These are phyloP conservation scores for Temnothorax unifasciatus DNA, from an alignment of 2,888 invertebrate species.

Conservation along the genomic window DNA sequence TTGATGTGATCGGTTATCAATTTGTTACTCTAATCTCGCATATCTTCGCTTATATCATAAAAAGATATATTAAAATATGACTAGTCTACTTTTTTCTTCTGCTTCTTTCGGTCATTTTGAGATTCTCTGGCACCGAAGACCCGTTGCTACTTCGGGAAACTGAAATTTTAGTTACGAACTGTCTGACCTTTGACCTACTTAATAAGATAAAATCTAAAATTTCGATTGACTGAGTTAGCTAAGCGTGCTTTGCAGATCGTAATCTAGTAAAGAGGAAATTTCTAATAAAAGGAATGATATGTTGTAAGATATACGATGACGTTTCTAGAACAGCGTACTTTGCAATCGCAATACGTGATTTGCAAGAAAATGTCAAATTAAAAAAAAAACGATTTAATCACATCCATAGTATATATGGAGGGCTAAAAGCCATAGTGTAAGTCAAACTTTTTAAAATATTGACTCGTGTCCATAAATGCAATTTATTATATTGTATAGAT, in stretches of 20 bases:
- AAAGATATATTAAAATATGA: slow-evolving; percentile 10
- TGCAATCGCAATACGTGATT: not conserved
- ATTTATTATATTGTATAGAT: too few species aligned
- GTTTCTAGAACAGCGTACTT: not conserved
- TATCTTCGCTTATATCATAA: not conserved
- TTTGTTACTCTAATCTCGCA: not conserved
- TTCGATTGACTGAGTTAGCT: not conserved
- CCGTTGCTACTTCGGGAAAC: not conserved
- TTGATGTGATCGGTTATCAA: not conserved
- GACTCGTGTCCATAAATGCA: too few species aligned
- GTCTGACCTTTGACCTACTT: slow-evolving; percentile 47
- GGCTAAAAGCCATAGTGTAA: too few species aligned
- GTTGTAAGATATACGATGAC: not conserved
- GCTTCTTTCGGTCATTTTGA: not conserved
- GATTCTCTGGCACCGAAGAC: not conserved
- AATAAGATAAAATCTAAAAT: slow-evolving; percentile 29
- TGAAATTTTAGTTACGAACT: slow-evolving; percentile 39
- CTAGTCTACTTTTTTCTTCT: not conserved
- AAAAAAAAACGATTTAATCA: slow-evolving; percentile 7
- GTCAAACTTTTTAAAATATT: too few species aligned
- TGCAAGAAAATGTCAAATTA: not conserved
- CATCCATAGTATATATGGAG: not conserved
- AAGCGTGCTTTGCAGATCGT: slow-evolving; percentile 3
- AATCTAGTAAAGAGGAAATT: slow-evolving; percentile 7
- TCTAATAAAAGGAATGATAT: slow-evolving; percentile 8